These are phyloP conservation scores for Physocephala rufipes DNA, from an alignment of 2,888 invertebrate genomes.

Conservation along the genomic window DNA sequence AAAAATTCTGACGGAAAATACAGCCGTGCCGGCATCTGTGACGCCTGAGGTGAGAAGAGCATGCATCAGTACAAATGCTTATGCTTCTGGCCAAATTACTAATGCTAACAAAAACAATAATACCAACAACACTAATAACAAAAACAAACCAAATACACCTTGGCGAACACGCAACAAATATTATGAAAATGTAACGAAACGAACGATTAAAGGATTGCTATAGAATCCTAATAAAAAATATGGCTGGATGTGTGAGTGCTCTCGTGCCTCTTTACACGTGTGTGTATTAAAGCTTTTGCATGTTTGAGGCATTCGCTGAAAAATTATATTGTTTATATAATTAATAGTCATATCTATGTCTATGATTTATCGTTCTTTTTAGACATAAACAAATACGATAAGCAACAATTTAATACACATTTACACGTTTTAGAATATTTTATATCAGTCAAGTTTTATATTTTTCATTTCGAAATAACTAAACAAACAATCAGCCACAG, in stretches of 20 bases:
- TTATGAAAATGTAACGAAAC: slow-evolving; percentile 68
- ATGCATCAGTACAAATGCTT: slow-evolving; percentile 38
- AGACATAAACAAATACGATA: no score
- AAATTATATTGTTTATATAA: not conserved
- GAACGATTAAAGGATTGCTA: slow-evolving; percentile 70
- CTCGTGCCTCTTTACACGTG: not conserved
- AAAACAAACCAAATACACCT: slow-evolving; percentile 54
- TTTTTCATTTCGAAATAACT: not conserved
- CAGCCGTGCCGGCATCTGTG: slow-evolving; percentile 45
- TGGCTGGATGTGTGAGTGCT: not conserved
- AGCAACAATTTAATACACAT: no score
- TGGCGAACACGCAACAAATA: slow-evolving; percentile 68
- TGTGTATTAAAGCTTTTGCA: not conserved
- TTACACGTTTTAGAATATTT: no score
- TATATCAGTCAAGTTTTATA: no score
- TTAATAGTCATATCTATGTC: not conserved
- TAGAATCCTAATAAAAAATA: slow-evolving; percentile 47
- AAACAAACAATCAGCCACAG: slow-evolving; percentile 23
- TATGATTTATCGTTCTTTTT: not conserved
- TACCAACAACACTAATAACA: no score
- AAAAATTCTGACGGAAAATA: slow-evolving; percentile 50
- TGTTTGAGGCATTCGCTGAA: not conserved
- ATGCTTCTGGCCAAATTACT: slow-evolving; percentile 26
- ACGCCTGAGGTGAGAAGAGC: slow-evolving; percentile 61
- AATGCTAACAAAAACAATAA: slow-evolving; percentile 38